These are phyloP conservation scores for Clusia tigrina DNA, from an alignment of 2,888 invertebrate genomes.

Conservation along the genomic window DNA sequence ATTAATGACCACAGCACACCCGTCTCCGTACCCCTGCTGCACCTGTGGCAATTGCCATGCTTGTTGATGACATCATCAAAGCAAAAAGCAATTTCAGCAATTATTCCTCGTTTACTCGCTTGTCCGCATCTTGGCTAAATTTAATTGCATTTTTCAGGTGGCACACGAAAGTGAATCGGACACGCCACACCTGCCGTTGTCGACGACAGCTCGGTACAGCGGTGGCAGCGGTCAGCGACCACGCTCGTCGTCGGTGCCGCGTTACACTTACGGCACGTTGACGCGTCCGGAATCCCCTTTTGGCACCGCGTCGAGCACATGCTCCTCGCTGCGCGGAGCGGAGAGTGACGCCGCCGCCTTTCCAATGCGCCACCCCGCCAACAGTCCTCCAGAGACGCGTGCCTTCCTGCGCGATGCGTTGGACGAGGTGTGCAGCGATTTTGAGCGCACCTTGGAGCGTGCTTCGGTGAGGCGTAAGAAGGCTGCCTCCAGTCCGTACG, in stretches of 20 bases:
- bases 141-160: slow-evolving; percentile 48
- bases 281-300: slow-evolving; percentile 55
- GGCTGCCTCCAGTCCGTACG: slow-evolving; percentile 29
- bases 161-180: slow-evolving; percentile 61
- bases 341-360: slow-evolving; percentile 46
- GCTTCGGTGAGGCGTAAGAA: slow-evolving; percentile 64
- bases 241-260: slow-evolving; percentile 56
- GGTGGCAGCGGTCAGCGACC: slow-evolving; percentile 41
- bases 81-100: too few relatives aligned
- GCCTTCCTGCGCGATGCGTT: slow-evolving; percentile 65
- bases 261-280: slow-evolving; percentile 49
- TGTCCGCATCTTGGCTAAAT: too few relatives aligned
- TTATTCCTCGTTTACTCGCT: too few relatives aligned
- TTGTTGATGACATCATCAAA: too few relatives aligned
- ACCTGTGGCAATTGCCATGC: too few relatives aligned
- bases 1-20: too few relatives aligned
- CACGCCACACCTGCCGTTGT: slow-evolving; percentile 49
- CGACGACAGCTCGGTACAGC: slow-evolving; percentile 31
- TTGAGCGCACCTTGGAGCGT: slow-evolving; percentile 73
- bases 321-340: slow-evolving; percentile 53
- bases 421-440: slow-evolving; percentile 73
- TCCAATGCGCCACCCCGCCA: slow-evolving; percentile 39
- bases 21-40: too few relatives aligned
- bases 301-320: slow-evolving; percentile 57
- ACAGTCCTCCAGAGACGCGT: slow-evolving; percentile 61